Evolutionary conservation across 2,113 vertebrate genomes (phyloP).

Genomic region (Amphilophus citrinellus): DNA sequence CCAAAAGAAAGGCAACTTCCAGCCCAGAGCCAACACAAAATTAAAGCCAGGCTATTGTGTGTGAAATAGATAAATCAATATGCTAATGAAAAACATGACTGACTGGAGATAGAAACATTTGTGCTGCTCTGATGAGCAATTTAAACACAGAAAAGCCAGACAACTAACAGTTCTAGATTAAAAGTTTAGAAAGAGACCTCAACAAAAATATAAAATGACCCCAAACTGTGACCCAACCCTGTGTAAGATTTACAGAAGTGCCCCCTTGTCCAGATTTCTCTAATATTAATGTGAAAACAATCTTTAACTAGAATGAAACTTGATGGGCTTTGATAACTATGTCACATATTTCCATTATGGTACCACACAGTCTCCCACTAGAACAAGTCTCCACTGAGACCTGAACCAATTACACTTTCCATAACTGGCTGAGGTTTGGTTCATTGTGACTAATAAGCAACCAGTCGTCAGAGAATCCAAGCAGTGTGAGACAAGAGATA

Average conservation of each 20-base stretch:
- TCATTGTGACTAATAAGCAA: slow-evolving; percentile 4
- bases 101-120: slow-evolving; percentile 15
- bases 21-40: slow-evolving; percentile 5
- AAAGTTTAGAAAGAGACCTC: background rate
- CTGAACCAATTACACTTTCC: slow-evolving; percentile 65
- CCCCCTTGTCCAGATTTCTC: background rate
- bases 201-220: background rate
- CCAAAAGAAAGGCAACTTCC: background rate
- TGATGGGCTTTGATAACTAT: slow-evolving; percentile 41
- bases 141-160: background rate
- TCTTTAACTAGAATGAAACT: slow-evolving; percentile 24
- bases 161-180: background rate
- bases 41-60: background rate
- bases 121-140: slow-evolving; percentile 4
- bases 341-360: slow-evolving; percentile 31
- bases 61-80: slow-evolving; percentile 35
- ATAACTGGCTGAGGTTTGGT: slow-evolving; percentile 33
- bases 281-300: slow-evolving; percentile 1
- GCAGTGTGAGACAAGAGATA: background rate
- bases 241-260: background rate
- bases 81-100: slow-evolving; percentile 8
- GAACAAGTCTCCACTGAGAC: slow-evolving; percentile 50
- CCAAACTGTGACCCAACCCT: too few species aligned
- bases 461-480: background rate
- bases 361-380: slow-evolving; percentile 27